A percentile compares a stretch with the other conserved stretches of the same genome.
phyloP scores from a whole-genome alignment of 2,113 vertebrate species.

The Piprites chloris region DNA sequence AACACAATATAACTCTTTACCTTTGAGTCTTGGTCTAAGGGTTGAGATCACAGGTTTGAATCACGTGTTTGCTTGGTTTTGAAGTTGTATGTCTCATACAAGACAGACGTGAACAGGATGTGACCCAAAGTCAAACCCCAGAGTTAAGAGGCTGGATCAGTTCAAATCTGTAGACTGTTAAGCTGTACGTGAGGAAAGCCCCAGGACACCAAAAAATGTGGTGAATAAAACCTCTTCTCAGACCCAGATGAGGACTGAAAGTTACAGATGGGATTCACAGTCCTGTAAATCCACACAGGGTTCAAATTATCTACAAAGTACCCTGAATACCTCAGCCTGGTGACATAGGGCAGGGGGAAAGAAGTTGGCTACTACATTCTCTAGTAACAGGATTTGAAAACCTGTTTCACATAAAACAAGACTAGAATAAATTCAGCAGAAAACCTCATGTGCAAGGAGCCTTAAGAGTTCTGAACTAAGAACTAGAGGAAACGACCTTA shows the following conservation, averaged over 20 bases:
- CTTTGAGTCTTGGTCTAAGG: neutral
- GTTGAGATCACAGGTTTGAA: neutral
- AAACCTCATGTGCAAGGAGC: neutral
- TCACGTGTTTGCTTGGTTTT: neutral
- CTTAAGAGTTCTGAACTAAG: neutral
- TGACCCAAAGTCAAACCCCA: neutral
- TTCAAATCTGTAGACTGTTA: neutral
- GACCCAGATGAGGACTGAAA: neutral
- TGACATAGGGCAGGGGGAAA: neutral
- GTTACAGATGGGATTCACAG: neutral
- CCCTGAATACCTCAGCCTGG: neutral
- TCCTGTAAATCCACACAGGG: neutral
- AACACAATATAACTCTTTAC: neutral
- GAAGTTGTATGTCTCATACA: neutral
- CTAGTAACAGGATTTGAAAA: neutral
- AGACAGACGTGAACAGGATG: neutral
- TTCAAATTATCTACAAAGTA: neutral
- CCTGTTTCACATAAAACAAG: neutral
- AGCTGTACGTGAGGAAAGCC: neutral
- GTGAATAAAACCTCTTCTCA: neutral
- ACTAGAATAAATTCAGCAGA: neutral
- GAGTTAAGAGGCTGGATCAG: neutral
- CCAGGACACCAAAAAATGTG: neutral
- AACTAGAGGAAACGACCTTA: neutral
- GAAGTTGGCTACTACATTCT: neutral